Conservation (phyloP, 1,140 invertebrate genomes). For the Xylocopa sonorina region DNA sequence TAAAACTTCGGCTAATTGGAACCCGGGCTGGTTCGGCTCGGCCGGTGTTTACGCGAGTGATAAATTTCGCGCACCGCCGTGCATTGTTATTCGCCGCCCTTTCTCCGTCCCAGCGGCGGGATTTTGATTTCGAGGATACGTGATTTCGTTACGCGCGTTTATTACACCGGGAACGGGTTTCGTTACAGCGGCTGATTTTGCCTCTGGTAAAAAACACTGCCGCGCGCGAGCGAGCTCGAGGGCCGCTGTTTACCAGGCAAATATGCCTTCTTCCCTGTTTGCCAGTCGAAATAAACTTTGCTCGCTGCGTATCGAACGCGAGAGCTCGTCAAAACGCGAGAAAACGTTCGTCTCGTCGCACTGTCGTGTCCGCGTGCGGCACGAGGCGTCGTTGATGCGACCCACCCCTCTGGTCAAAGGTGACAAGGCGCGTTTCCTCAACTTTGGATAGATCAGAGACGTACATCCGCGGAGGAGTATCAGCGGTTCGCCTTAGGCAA, state of each 20-base stretch:
- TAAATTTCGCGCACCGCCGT: background rate
- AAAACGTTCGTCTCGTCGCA: background rate
- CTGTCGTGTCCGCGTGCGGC: background rate
- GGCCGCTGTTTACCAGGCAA: background rate
- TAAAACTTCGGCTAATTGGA: background rate
- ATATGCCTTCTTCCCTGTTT: background rate
- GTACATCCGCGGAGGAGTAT: background rate
- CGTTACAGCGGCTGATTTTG: background rate
- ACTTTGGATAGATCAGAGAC: background rate
- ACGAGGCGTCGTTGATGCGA: background rate
- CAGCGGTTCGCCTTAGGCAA: background rate
- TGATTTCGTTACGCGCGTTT: background rate
- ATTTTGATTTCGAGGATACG: background rate
- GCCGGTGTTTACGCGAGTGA: background rate
- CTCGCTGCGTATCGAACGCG: background rate
- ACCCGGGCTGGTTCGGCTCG: no score
- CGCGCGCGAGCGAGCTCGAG: background rate
- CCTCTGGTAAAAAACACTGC: background rate
- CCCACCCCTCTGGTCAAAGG: background rate
- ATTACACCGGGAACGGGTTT: background rate
- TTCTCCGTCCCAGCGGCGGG: background rate
- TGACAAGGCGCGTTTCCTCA: background rate
- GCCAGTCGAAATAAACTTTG: background rate
- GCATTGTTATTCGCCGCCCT: background rate
- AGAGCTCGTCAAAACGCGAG: conserved; percentile 3